Base-by-base conservation (phyloP, 2,888 invertebrate genomes). In the Iselma pallidipennis region DNA sequence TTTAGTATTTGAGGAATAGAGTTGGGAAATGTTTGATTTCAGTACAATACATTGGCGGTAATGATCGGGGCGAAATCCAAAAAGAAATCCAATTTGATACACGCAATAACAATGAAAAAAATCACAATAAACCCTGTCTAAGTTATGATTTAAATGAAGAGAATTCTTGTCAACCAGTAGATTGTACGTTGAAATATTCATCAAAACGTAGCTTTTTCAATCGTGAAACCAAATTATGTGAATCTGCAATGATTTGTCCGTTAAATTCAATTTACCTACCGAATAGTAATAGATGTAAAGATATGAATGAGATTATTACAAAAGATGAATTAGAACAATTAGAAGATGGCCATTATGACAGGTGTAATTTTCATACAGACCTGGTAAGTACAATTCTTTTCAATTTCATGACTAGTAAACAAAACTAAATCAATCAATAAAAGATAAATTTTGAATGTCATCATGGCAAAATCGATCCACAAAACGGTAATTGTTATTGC, bases 121-220 rank as follows among this genome's bases (percentile, higher is more conserved):
- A 45, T 5, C 45, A 14, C 9, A 31, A 33, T 25, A 50, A 28
- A 4, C n/a, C 21, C n/a, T 83, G 83, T 59, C 52, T 70, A 4
- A 77, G 78, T 3, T 63, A 74, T 66, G 86, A 86, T 75, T 75
- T 82, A 70, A 82, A 86, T 61, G 82, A 83, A 14, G 74, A 82
- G 9, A 75, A 79, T 21, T 80, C 81, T 37, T 86, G 86, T 68
- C 78, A 76, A n/a, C 84, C 84, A 0, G 80, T 84, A 0, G 82
- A 85, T 68, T 86, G 86, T 67, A 82, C 83, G 59, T 81, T 83
- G 65, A 86, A 86, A 63, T 86, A 86, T 73, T 82, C 84, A 53
- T 86, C 85, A 1, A 76, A 75, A 54, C 80, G 82, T 33, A 85
- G 81, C 72, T 86, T 78, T 68, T 86, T 82, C 70, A 85, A 85